Evolutionary conservation across 2,797 vertebrate species (phyloP).

Genomic region (Arrhamphus sclerolepis): DNA sequence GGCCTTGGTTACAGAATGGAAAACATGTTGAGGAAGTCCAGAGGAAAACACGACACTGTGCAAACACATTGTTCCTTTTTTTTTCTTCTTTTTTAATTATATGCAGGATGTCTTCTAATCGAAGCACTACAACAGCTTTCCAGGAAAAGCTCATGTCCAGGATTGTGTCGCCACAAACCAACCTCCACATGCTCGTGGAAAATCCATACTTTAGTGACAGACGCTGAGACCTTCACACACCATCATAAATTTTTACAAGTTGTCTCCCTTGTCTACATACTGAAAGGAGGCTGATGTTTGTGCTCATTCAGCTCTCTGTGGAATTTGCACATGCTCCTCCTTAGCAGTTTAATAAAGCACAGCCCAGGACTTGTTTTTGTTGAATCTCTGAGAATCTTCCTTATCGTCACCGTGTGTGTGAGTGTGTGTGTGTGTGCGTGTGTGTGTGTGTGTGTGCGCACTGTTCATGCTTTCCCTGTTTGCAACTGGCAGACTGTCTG

Average conservation of each 20-base stretch:
- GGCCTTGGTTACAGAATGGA: constrained; percentile 37
- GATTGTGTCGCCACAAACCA: constrained; percentile 20
- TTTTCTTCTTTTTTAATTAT: background rate
- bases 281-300: constrained; percentile 30
- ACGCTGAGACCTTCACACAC: constrained; percentile 30
- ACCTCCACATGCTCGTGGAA: background rate
- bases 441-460: background rate
- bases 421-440: constrained; percentile 4
- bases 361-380: constrained; percentile 40
- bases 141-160: constrained; percentile 20
- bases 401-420: background rate
- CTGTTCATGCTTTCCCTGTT: constrained; percentile 12
- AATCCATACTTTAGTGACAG: constrained; percentile 10
- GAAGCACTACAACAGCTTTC: constrained; percentile 17
- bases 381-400: background rate
- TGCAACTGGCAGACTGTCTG: constrained; percentile 33
- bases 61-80: constrained; percentile 19
- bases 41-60: constrained; percentile 32
- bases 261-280: constrained; percentile 10
- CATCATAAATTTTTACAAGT: constrained; percentile 30
- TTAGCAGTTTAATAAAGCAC: constrained; percentile 42
- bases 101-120: constrained; percentile 27
- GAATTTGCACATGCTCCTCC: constrained; percentile 48
- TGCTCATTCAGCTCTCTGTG: constrained; percentile 28
- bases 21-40: constrained; percentile 53